Conservation (phyloP, 2,113 vertebrate species). For the Rattus rattus region DNA sequence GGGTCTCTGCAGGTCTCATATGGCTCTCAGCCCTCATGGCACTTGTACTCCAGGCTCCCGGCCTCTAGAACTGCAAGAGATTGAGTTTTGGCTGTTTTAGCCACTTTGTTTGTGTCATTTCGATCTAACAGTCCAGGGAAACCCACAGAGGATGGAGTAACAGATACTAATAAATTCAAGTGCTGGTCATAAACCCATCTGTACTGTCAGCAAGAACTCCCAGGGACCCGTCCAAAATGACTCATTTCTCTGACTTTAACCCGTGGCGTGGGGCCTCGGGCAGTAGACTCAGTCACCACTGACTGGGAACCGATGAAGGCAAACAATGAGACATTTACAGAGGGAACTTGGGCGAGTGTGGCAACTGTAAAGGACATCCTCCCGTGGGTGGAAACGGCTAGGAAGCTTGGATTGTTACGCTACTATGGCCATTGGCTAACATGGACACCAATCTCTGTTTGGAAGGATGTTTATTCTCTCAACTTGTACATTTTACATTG, state of each 20-base stretch:
- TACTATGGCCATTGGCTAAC: constrained; percentile 10
- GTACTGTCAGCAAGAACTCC: constrained; percentile 22
- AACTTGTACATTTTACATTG: neutral
- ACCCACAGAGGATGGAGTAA: neutral
- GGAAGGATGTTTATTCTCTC: neutral
- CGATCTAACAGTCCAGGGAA: neutral
- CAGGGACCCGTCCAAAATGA: constrained; percentile 54
- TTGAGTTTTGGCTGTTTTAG: neutral
- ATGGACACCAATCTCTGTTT: constrained; percentile 8
- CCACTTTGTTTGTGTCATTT: neutral
- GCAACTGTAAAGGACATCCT: constrained; percentile 44
- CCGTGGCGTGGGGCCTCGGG: constrained; percentile 17
- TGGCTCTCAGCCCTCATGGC: accelerated
- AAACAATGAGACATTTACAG: constrained; percentile 61
- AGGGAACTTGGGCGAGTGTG: constrained; percentile 60
- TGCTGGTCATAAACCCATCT: constrained; percentile 23
- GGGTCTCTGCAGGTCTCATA: neutral
- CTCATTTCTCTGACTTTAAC: constrained; percentile 68
- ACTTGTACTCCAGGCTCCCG: neutral
- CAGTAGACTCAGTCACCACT: constrained; percentile 33
- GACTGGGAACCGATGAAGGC: constrained; percentile 11
- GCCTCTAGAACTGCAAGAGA: neutral
- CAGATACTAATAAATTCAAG: constrained; percentile 20
- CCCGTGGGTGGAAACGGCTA: neutral
- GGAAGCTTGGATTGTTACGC: neutral